Evolutionary conservation across 2,113 vertebrate genomes (phyloP).

Genomic region (Tetrao urogallus): DNA sequence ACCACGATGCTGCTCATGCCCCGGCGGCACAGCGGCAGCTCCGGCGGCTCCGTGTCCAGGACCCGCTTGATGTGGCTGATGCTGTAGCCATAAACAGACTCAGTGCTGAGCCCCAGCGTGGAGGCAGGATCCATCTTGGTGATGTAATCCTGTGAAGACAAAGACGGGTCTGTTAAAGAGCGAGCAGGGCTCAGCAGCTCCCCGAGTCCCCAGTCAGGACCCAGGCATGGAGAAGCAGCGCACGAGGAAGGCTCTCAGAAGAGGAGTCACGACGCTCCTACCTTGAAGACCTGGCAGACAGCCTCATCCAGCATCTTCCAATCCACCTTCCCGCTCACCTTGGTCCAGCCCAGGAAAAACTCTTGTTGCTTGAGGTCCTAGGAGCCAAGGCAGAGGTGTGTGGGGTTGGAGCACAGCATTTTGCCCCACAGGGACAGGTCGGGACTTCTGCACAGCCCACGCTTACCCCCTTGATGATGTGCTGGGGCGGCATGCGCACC

Average conservation of each 20-base stretch:
- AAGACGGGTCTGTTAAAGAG: neutral
- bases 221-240: neutral
- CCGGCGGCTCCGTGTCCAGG: conserved; percentile 84
- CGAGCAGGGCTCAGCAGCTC: neutral
- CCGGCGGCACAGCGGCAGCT: conserved; percentile 80
- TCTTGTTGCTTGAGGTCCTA: conserved; percentile 92
- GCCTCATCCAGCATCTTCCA: conserved; percentile 91
- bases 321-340: conserved; percentile 83
- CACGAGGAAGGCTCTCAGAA: neutral
- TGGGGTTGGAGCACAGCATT: neutral
- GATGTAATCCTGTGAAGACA: conserved; percentile 85
- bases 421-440: fast-evolving
- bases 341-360: conserved; percentile 88
- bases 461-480: conserved; percentile 91
- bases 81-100: conserved; percentile 90
- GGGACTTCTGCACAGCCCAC: neutral
- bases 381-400: neutral
- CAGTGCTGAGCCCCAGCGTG: conserved; percentile 88
- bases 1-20: conserved; percentile 82
- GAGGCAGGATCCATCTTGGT: conserved; percentile 91
- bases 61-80: conserved; percentile 86
- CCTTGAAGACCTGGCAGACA: conserved; percentile 89
- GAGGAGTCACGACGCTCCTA: conserved; percentile 14
- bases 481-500: conserved; percentile 85
- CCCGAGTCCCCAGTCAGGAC: neutral